Evolutionary conservation across 2,888 invertebrate genomes (phyloP), one percentile per base, ranked within the genome.

Genomic region (Drosophila pseudotalamancana): DNA sequence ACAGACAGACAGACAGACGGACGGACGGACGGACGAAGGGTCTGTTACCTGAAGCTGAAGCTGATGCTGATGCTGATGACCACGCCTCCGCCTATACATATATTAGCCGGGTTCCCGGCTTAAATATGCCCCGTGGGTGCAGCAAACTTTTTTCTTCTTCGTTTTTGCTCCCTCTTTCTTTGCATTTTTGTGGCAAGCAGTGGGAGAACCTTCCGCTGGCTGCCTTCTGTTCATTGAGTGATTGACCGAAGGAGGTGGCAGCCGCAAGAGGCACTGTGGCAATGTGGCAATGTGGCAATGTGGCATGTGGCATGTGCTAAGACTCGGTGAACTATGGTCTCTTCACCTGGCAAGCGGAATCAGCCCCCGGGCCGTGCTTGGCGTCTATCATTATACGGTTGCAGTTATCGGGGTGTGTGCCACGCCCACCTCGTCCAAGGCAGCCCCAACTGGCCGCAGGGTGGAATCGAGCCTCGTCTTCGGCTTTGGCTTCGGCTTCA

Each of bases 301-400:
- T n/a, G n/a, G n/a, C n/a, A n/a, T n/a, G n/a, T n/a, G n/a, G n/a
- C n/a, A n/a, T n/a, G n/a, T n/a, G n/a, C n/a, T n/a, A n/a, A 31
- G 55, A 37, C 61, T 64, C 40, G 23, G 73, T 61, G 68, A 61
- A 72, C 68, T 72, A 67, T 67, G 68, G 56, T 54, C 37, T 37
- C 35, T 21, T n/a, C 21, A 32, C 6, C 14, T 9, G 42, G 37
- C 51, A 23, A 69, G 62, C 46, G 61, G 61, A 48, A 56, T 57
- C 77, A 76, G 75, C 74, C 77, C 86, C 71, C 69, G 51, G 80
- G 82, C 77, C 71, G 45, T 71, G 70, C 80, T 69, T 83, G 89
- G 82, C 87, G 85, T 88, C 82, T 90, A 88, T 90, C 88, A 90
- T 90, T 90, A 90, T 89, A 82, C 90, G 89, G 90, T 90, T 90